Evolutionary conservation across 53 echinoderm and acorn worm species (phyloP).

Genomic region (Arbacia lixula): DNA sequence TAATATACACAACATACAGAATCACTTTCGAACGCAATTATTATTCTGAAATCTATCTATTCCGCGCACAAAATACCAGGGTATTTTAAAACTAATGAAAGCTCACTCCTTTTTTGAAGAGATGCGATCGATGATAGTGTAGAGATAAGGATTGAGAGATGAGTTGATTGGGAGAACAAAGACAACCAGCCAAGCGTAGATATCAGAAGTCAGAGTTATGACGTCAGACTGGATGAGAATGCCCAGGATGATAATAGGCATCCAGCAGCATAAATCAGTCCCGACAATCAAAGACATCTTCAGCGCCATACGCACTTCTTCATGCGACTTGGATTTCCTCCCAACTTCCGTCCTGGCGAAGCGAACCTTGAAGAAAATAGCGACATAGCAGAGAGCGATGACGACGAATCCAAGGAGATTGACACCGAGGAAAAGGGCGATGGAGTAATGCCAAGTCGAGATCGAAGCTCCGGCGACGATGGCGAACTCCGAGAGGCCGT

Average conservation of each 20-base stretch:
- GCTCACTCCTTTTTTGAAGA: neutral
- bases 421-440: constrained; percentile 17
- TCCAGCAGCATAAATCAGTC: constrained; percentile 76
- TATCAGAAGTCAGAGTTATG: neutral
- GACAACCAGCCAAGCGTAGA: constrained; percentile 15
- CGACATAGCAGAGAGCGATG: constrained; percentile 12
- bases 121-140: neutral
- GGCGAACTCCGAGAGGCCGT: neutral
- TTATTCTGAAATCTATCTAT: too few relatives aligned
- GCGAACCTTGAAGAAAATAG: neutral
- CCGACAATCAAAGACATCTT: constrained; percentile 70
- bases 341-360: neutral
- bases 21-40: too few relatives aligned
- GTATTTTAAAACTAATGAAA: too few relatives aligned
- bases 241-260: constrained; percentile 72
- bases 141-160: constrained; percentile 1
- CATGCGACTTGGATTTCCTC: neutral
- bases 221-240: constrained; percentile 30
- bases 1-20: too few relatives aligned
- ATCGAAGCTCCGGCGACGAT: constrained; percentile 1
- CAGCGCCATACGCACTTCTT: constrained; percentile 4
- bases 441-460: constrained; percentile 18
- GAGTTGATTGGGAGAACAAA: constrained; percentile 32
- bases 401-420: neutral
- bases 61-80: too few relatives aligned